Base-by-base conservation (phyloP, 2,113 vertebrate species). In the Triplophysa dalaica region DNA sequence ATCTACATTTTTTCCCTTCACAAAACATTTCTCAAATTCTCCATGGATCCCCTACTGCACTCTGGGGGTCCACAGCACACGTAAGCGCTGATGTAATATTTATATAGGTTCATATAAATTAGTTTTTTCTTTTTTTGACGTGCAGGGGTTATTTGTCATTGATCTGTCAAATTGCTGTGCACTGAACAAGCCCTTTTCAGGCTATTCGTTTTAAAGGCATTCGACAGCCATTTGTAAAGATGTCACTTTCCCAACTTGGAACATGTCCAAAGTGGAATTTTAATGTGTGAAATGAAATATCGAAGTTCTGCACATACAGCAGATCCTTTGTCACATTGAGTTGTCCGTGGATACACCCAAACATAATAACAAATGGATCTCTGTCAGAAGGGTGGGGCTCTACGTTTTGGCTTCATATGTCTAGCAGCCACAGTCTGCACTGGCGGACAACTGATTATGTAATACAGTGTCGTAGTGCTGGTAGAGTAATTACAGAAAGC, bases 301-400 rank as follows among this genome's bases (percentile, higher is more conserved):
- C 17, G n/a, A 14, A 61, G 7, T 75, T 62, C 3, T 62, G 38
- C 58, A 1, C 61, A 78, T 19, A 66, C 41, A 74, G 76, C 76
- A 78, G 62, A 16, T 33, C 41, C 58, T 50, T 29, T 38, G 62
- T 65, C 81, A 66, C 41, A n/a, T 41, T 69, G 50, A 52, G 54
- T 17, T 12, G 41, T 80, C 65, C 60, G 24, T 75, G 67, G 64
- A 80, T 50, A 70, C 63, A 70, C 60, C 50, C 69, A 76, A 80
- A 61, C 56, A 65, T 8, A 69, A 68, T 70, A 80, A 70, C 69
- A 60, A 83, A 80, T 72, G 58, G 60, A 63, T 48, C 54, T 70
- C 64, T 77, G 72, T 80, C 82, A 80, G 60, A 78, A 38, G 58
- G 65, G 65, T 80, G 58, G 14, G 62, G 64, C 8, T 6, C 74